These are phyloP conservation scores for Microcebus lehilahytsara DNA, from an alignment of 2,113 vertebrate species.

Conservation along the genomic window DNA sequence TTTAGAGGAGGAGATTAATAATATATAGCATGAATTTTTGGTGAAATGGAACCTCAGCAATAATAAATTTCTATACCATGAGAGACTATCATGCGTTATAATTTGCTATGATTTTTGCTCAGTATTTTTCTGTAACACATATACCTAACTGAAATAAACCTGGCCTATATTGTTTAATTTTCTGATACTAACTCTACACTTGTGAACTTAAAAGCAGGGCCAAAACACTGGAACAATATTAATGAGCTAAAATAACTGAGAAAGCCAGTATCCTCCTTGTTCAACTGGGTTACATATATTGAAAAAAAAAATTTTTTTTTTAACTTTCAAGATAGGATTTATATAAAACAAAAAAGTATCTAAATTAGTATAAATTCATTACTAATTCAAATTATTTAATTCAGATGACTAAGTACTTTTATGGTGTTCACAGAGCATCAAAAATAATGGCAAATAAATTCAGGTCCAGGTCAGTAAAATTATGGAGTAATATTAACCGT, in stretches of 20 bases:
- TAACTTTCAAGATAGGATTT: neutral
- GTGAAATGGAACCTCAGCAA: neutral
- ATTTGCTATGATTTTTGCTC: neutral
- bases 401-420: neutral
- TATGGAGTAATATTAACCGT: neutral
- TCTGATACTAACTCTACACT: neutral
- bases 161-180: neutral
- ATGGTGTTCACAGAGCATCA: neutral
- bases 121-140: neutral
- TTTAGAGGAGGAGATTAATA: neutral
- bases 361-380: neutral
- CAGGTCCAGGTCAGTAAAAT: neutral
- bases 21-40: neutral
- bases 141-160: neutral
- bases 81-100: neutral
- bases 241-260: neutral
- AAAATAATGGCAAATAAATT: slow-evolving; percentile 38
- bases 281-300: neutral
- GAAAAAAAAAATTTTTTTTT: neutral
- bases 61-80: neutral
- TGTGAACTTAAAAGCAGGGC: slow-evolving; percentile 1
- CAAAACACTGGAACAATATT: neutral
- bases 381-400: slow-evolving; percentile 18
- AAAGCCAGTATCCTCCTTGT: neutral
- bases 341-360: slow-evolving; percentile 20